Conservation (phyloP, 1,140 invertebrate species). For the Drosophila ananassae region DNA sequence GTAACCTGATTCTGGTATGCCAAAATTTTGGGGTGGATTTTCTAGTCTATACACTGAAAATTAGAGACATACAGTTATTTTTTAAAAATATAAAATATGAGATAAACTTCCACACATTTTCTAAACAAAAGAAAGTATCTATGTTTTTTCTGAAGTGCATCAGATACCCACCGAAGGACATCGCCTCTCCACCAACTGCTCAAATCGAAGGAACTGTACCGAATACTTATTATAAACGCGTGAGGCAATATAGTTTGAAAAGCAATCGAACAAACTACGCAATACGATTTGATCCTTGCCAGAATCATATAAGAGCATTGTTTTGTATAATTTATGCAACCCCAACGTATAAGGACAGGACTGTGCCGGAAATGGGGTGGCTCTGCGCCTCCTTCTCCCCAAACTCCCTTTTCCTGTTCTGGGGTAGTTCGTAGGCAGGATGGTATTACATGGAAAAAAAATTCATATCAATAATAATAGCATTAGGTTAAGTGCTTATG, state of each 20-base stretch:
- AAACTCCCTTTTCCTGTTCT: constrained; percentile 11
- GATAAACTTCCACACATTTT: too few species aligned
- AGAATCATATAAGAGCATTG: constrained; percentile 28
- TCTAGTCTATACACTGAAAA: constrained; percentile 40
- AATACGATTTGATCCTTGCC: constrained; percentile 44
- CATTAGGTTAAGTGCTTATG: neutral
- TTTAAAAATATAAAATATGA: too few species aligned
- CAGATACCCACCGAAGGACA: constrained; percentile 1
- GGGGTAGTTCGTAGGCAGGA: constrained; percentile 25
- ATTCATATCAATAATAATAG: neutral
- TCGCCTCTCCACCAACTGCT: constrained; percentile 43
- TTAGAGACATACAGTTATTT: neutral
- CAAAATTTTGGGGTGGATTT: constrained; percentile 58
- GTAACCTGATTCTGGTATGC: constrained; percentile 21
- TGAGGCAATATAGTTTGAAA: constrained; percentile 66
- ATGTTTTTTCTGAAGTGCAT: neutral
- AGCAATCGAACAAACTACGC: constrained; percentile 66
- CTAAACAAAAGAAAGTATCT: too few species aligned
- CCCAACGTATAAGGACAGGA: constrained; percentile 47
- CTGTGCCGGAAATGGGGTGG: constrained; percentile 61
- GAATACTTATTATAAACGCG: constrained; percentile 61
- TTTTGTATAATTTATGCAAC: constrained; percentile 75
- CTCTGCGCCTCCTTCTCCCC: constrained; percentile 19
- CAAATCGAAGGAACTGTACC: constrained; percentile 61
- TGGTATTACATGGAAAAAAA: constrained; percentile 26